These are phyloP conservation scores for Alethe castanea DNA, from an alignment of 2,113 vertebrate genomes.

Conservation along the genomic window DNA sequence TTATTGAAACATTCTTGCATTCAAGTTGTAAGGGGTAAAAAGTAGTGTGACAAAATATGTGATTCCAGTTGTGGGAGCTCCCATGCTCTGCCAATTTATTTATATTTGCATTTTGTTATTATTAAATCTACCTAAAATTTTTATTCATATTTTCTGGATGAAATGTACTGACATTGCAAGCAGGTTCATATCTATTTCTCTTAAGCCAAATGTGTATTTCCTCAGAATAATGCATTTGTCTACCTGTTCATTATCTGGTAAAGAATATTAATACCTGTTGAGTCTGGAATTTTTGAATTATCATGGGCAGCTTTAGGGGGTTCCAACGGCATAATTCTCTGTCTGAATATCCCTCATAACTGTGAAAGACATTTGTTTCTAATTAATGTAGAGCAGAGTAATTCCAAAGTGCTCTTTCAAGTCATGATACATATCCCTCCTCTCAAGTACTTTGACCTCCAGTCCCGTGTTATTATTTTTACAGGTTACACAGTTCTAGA, in stretches of 20 bases:
- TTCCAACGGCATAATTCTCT: not conserved
- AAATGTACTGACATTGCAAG: not conserved
- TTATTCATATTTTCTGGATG: not conserved
- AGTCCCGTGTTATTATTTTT: not conserved
- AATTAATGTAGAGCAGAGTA: not conserved
- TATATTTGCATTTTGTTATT: not conserved
- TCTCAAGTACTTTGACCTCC: not conserved
- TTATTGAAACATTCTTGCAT: constrained; percentile 12
- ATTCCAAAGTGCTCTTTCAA: not conserved
- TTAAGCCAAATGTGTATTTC: not conserved
- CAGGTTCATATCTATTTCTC: not conserved
- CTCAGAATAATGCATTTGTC: not conserved
- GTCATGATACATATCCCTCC: not conserved
- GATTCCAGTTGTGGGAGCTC: not conserved
- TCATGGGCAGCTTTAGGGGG: not conserved
- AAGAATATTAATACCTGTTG: not conserved
- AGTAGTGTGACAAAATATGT: not conserved
- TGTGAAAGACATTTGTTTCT: not conserved
- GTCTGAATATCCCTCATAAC: not conserved
- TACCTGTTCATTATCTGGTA: not conserved
- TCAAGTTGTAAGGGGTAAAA: not conserved
- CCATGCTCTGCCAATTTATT: not conserved
- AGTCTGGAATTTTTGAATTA: not conserved
- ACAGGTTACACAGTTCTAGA: not conserved
- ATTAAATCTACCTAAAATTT: not conserved